Base-by-base conservation (phyloP, 2,797 vertebrate species). In the Lateolabrax maculatus region DNA sequence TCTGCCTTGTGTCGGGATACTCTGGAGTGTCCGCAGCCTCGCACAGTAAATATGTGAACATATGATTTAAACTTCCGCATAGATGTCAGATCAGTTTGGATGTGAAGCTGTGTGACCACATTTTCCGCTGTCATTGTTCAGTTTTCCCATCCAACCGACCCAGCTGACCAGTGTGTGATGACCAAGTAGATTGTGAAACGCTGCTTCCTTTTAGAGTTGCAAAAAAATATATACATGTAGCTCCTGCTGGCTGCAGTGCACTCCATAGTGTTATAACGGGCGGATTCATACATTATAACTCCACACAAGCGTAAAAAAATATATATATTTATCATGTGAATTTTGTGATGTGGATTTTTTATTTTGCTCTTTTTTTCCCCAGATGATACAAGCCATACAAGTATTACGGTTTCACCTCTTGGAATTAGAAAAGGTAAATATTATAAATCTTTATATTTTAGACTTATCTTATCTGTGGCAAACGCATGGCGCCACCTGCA, bases 361-460 rank as follows among this genome's bases (percentile, higher is more conserved):
- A 43, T 90, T 89, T 84, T 71, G 77, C 83, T 90, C 80, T 67
- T 64, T 51, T 74, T 63, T 83, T 93, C 95, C n/a, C n/a, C 96
- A 99, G 98, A 99, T 99, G 98, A 99, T 99, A 89, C 98, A 99
- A 97, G 98, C 98, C 95, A 99, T 99, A 96, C 98, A 99, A 98
- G 98, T 99, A 93, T 97, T 99, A 97, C 97, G 98, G 93, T 99
- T 99, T 97, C 98, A 99, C 89, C 98, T 99, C 94, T 95, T 99
- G 97, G 98, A 99, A 94, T 97, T 99, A 97, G 98, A 99, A 97
- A 99, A 99, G 98, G 98, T 99, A 99, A 96, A 92, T 85, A 49
- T 53, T 21, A 41, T 18, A n/a, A 55, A 53, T 71, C 15, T 63
- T 9, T 9, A 18, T 61, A 27, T 57, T 61, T 58, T 10, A 27